Percentiles rank a stretch among this genome's conserved stretches.
Conservation (phyloP, 2,888 invertebrate species). For the Sarcophaga rosellei region DNA sequence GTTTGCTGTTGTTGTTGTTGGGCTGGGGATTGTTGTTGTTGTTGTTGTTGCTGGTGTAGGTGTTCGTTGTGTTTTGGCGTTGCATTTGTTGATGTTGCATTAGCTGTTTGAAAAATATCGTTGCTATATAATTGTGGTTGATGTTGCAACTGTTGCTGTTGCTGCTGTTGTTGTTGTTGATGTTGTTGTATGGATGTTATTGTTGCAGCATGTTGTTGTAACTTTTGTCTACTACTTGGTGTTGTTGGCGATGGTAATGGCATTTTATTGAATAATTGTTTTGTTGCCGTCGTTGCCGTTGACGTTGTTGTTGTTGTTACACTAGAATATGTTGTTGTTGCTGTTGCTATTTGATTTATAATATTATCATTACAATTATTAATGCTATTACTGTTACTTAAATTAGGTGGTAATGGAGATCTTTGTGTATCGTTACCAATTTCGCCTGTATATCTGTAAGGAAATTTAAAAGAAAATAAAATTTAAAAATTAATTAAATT, state of each 20-base stretch:
- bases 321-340: conserved; percentile 29
- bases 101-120: conserved; percentile 62
- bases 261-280: conserved; percentile 69
- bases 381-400: conserved; percentile 71
- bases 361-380: conserved; percentile 42
- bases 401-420: conserved; percentile 81
- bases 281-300: conserved; percentile 51
- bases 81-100: conserved; percentile 61
- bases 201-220: conserved; percentile 67
- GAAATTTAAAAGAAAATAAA: conserved; percentile 1
- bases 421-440: conserved; percentile 81
- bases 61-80: conserved; percentile 70
- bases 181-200: conserved; percentile 61
- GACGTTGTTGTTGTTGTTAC: not conserved
- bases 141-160: conserved; percentile 65
- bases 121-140: conserved; percentile 66
- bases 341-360: conserved; percentile 19
- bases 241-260: conserved; percentile 72
- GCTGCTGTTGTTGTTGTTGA: conserved; percentile 58
- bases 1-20: conserved; percentile 36
- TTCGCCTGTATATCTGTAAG: conserved; percentile 80
- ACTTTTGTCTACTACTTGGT: conserved; percentile 62
- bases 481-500: not conserved
- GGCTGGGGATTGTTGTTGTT: conserved; percentile 33
- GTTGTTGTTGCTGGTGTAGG: conserved; percentile 65